A percentile compares a stretch with the other conserved stretches of the same genome.
Conservation (phyloP, 2,888 invertebrate species). For the Odiellus spinosus region DNA sequence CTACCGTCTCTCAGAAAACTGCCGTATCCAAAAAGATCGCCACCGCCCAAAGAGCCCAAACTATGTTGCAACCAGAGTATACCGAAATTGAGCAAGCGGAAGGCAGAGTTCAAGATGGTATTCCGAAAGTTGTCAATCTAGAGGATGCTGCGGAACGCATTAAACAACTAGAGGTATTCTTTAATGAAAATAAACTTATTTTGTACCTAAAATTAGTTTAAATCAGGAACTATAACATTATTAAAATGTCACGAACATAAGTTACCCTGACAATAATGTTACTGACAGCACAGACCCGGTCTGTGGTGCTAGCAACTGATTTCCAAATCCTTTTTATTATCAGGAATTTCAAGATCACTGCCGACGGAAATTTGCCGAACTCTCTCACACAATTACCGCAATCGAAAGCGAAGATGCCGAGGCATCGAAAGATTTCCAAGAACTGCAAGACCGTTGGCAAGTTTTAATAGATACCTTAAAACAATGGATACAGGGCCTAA, state of each 20-base stretch:
- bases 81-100: constrained; percentile 82
- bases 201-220: no score
- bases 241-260: no score
- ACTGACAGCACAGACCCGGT: no score
- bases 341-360: constrained; percentile 13
- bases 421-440: constrained; percentile 9
- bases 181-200: no score
- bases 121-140: constrained; percentile 57
- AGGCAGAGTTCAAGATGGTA: constrained; percentile 50
- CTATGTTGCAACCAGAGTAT: constrained; percentile 52
- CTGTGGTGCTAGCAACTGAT: not conserved
- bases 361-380: constrained; percentile 9
- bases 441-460: constrained; percentile 14
- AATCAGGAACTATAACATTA: no score
- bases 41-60: constrained; percentile 73
- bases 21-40: constrained; percentile 58
- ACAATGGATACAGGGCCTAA: constrained; percentile 10
- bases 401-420: constrained; percentile 8
- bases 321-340: not conserved
- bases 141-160: constrained; percentile 45
- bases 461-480: constrained; percentile 10
- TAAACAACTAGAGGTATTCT: no score
- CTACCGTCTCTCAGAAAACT: constrained; percentile 50
- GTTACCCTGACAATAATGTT: no score
- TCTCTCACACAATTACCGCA: constrained; percentile 8